phyloP scores from a whole-genome alignment of 2,888 invertebrate genomes.

The Ophion slaviceki region DNA sequence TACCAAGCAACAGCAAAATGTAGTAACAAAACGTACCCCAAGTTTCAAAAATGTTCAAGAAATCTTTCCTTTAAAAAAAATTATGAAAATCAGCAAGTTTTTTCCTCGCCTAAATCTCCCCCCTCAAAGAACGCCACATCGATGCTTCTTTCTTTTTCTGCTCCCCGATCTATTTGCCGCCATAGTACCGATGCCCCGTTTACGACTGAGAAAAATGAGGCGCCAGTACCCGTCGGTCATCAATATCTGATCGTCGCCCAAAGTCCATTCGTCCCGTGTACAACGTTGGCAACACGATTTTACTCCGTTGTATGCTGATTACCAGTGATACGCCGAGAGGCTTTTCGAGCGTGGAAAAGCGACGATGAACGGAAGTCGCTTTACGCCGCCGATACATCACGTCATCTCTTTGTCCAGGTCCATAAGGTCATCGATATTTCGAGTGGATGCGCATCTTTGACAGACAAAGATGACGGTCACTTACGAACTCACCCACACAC shows the following conservation, averaged over 20 bases:
- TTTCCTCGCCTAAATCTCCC: too few species aligned
- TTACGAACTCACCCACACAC: not conserved
- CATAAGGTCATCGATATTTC: constrained; percentile 49
- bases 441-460: constrained; percentile 2
- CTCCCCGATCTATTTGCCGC: constrained; percentile 11
- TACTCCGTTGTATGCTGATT: constrained; percentile 65
- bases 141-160: not conserved
- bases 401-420: constrained; percentile 20
- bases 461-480: constrained; percentile 9
- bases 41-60: too few species aligned
- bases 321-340: constrained; percentile 42
- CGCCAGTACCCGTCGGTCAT: constrained; percentile 56
- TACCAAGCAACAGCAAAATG: too few species aligned
- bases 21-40: too few species aligned
- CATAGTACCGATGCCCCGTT: constrained; percentile 1
- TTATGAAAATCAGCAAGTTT: too few species aligned
- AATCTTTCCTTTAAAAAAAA: too few species aligned
- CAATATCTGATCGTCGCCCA: constrained; percentile 66
- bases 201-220: constrained; percentile 62
- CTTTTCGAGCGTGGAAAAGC: constrained; percentile 55
- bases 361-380: constrained; percentile 57
- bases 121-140: not conserved
- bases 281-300: constrained; percentile 25
- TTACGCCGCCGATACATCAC: constrained; percentile 33
- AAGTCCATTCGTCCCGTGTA: constrained; percentile 65